These are phyloP conservation scores for Papilio helenus DNA, from an alignment of 1,140 invertebrate species.

Conservation along the genomic window DNA sequence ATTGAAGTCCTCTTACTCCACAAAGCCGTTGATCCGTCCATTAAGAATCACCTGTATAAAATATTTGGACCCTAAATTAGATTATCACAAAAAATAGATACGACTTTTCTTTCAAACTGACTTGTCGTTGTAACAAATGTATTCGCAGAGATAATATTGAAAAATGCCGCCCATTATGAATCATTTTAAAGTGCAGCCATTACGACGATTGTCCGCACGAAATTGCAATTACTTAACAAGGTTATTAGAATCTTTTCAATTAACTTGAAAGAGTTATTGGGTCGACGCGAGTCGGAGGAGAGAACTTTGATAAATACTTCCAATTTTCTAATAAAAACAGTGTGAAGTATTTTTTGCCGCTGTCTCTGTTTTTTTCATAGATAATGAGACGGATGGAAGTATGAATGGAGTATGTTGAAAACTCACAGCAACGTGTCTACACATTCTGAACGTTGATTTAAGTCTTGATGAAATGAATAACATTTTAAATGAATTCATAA, in stretches of 20 bases:
- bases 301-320: neutral
- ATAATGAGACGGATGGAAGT: too few relatives aligned
- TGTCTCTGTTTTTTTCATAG: too few relatives aligned
- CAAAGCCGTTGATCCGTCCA: too few relatives aligned
- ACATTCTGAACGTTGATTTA: neutral
- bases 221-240: constrained; percentile 4
- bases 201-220: neutral
- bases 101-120: neutral
- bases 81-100: neutral
- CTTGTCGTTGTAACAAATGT: neutral
- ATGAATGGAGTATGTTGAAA: too few relatives aligned
- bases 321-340: neutral
- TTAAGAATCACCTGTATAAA: too few relatives aligned
- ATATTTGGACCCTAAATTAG: too few relatives aligned
- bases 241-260: neutral
- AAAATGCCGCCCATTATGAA: neutral
- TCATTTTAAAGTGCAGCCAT: neutral
- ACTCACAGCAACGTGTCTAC: too few relatives aligned
- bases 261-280: neutral
- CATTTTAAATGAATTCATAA: neutral
- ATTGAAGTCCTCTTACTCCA: too few relatives aligned
- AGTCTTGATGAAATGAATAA: neutral
- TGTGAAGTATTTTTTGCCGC: neutral
- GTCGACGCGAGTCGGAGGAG: neutral
- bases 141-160: neutral